phyloP scores from a whole-genome alignment of 2,113 vertebrate genomes.

The Cebus imitator region DNA sequence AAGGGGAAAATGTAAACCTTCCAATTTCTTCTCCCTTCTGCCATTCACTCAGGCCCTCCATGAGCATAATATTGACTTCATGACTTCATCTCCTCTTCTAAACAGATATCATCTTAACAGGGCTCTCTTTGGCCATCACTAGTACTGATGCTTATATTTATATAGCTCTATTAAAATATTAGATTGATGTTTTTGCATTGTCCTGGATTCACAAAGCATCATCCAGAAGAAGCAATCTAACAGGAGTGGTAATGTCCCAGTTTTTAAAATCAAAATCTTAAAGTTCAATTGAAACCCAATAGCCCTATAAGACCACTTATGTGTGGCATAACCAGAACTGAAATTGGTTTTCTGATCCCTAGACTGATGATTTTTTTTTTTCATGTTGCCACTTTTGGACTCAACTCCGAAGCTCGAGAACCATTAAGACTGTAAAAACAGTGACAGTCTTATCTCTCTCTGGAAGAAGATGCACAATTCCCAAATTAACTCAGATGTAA shows the following conservation, averaged over 20 bases:
- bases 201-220: background rate
- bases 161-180: conserved; percentile 38
- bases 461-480: conserved; percentile 48
- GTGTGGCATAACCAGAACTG: background rate
- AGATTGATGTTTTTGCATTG: background rate
- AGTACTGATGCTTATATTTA: conserved; percentile 9
- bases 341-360: conserved; percentile 69
- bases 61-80: conserved; percentile 28
- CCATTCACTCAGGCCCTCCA: background rate
- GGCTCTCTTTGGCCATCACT: background rate
- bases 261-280: conserved; percentile 53
- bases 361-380: conserved; percentile 51
- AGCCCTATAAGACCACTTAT: conserved; percentile 15
- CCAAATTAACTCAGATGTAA: conserved; percentile 43
- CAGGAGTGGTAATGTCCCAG: background rate
- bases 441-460: conserved; percentile 37
- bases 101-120: background rate
- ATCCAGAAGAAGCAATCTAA: background rate
- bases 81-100: background rate
- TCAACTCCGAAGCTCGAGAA: conserved; percentile 50
- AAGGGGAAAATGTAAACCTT: conserved; percentile 30
- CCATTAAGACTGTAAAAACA: conserved; percentile 48
- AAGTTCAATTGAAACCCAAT: conserved; percentile 22
- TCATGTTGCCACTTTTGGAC: conserved; percentile 39
- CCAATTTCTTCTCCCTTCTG: background rate